Base-by-base conservation (phyloP, 2,113 vertebrate genomes). In the Rissa tridactyla region DNA sequence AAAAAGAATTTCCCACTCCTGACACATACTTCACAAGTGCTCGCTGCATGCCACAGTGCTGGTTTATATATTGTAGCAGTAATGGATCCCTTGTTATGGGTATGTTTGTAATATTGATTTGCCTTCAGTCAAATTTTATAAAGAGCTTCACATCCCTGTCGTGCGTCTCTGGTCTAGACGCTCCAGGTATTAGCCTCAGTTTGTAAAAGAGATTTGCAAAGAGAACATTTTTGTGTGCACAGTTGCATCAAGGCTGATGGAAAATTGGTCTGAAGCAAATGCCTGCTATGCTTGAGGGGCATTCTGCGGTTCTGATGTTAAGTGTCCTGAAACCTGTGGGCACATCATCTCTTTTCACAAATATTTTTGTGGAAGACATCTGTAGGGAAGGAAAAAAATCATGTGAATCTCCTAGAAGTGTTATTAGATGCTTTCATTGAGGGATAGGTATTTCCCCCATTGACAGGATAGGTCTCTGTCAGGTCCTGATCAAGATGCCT, bases 71-170 rank as follows among this genome's bases (percentile, higher is more conserved):
- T 25, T 60, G 82, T 29, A 94, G 88, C 20, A 47, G 75, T 85
- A 94, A 88, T 71, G 80, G 73, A 87, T 94, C 78, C 38, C 58
- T 60, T 57, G 49, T 88, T 75, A 73, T 27, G 46, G 47, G 22
- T 77, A 25, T 34, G 65, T 91, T 92, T 93, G 61, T 70, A 84
- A 73, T 80, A 83, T 68, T 88, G 81, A 79, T 94, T 96, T 95
- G 60, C 64, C 1, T 19, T 86, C 88, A 55, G 60, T 93, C 57
- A 77, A 58, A n/a, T 87, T 92, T 86, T 78, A 54, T 80, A 79
- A 81, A 92, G 65, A 92, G 30, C 51, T 87, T 90, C 58, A 30
- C 58, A 69, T 61, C 58, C 49, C 42, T 93, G 44, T 82, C 1
- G 1, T 38, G 17, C 15, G 36, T 79, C 23, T 85, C 75, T 88